A percentile compares a stretch with the other conserved stretches of the same genome.
phyloP scores from a whole-genome alignment of 2,888 invertebrate genomes.

The Chydorus sphaericus region DNA sequence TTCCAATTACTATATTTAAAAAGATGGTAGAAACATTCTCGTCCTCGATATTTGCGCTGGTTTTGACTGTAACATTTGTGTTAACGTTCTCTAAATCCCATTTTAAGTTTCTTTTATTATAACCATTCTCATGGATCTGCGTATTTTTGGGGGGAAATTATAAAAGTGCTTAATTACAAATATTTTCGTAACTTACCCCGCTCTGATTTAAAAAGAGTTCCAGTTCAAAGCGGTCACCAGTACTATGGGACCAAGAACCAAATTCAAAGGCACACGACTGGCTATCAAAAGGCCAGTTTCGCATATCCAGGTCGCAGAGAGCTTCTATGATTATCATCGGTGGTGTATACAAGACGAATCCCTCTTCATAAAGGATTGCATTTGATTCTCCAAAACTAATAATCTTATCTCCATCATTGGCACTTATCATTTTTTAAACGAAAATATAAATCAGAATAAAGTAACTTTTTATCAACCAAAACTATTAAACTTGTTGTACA shows the following conservation, averaged over 20 bases:
- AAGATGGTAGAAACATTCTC: conserved; percentile 40
- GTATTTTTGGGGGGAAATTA: neutral
- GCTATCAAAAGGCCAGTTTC: conserved; percentile 57
- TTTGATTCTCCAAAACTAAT: conserved; percentile 33
- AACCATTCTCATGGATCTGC: neutral
- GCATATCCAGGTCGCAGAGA: conserved; percentile 48
- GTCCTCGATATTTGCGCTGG: conserved; percentile 34
- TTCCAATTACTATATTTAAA: conserved; percentile 35
- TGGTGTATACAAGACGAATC: conserved; percentile 47
- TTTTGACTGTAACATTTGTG: conserved; percentile 26
- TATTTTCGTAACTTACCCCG: conserved; percentile 17
- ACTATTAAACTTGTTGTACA: conserved; percentile 49
- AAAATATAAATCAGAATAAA: neutral
- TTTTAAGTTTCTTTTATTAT: neutral
- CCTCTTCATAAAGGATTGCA: conserved; percentile 35
- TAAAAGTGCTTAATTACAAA: neutral
- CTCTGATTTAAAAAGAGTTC: conserved; percentile 21
- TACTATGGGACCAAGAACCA: conserved; percentile 55
- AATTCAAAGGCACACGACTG: conserved; percentile 51
- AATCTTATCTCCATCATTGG: neutral
- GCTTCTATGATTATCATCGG: conserved; percentile 45
- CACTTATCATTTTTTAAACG: neutral
- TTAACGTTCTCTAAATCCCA: conserved; percentile 15
- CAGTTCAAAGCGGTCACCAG: conserved; percentile 31
- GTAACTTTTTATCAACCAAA: no score